phyloP scores from a whole-genome alignment of 1,140 invertebrate genomes.

The Andrena cerasifolii region DNA sequence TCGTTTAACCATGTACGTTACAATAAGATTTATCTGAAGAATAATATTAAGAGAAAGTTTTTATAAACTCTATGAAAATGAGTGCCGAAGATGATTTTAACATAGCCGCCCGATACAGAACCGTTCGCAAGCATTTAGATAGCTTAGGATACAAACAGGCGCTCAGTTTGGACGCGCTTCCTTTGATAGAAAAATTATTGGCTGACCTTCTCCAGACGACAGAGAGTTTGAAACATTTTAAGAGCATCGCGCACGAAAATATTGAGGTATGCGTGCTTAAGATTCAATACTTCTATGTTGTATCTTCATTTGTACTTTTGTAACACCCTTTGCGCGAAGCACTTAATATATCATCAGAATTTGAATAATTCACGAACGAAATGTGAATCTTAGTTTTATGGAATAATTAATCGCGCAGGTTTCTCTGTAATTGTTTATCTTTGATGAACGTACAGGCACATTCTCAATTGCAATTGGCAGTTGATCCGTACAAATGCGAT shows the following conservation, averaged over 20 bases:
- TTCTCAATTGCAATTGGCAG: constrained; percentile 83
- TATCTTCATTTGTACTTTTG: background rate
- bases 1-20: background rate
- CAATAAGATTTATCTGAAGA: background rate
- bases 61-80: constrained; percentile 56
- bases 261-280: constrained; percentile 79
- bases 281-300: too few species aligned
- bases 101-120: constrained; percentile 79
- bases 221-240: constrained; percentile 90
- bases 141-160: constrained; percentile 89
- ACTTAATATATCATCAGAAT: background rate
- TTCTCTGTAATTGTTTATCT: background rate
- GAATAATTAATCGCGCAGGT: background rate
- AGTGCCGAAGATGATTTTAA: constrained; percentile 72
- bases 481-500: constrained; percentile 88
- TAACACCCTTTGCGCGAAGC: constrained; percentile 21
- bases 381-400: background rate
- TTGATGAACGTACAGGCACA: constrained; percentile 78
- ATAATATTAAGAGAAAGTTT: background rate
- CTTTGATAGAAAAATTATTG: constrained; percentile 88
- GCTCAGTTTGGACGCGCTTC: constrained; percentile 87
- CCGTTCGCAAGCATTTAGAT: constrained; percentile 85
- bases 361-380: background rate
- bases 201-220: constrained; percentile 91
- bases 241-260: constrained; percentile 87